Conservation (phyloP, 1,140 invertebrate genomes). For the Plutomurus gul region DNA sequence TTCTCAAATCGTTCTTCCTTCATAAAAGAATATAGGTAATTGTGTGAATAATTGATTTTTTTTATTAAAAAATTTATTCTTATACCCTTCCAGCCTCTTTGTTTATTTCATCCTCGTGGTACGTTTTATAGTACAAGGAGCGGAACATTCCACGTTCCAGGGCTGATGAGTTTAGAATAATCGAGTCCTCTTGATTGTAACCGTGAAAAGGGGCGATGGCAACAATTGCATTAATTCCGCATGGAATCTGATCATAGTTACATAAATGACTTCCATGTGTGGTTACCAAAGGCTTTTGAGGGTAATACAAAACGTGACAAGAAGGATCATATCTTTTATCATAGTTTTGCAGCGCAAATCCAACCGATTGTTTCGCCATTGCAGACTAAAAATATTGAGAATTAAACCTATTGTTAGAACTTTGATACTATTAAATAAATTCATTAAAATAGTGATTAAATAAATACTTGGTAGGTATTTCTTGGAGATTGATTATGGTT, state of each 20-base stretch:
- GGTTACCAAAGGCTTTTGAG: conserved; percentile 96
- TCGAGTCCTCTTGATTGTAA: conserved; percentile 99
- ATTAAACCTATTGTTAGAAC: not conserved
- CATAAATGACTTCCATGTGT: conserved; percentile 96
- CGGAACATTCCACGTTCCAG: conserved; percentile 98
- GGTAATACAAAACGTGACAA: conserved; percentile 96
- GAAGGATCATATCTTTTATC: conserved; percentile 98
- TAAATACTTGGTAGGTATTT: conserved; percentile 84
- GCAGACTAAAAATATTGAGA: conserved; percentile 71
- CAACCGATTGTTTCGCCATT: conserved; percentile 99
- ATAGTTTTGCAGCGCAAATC: conserved; percentile 98
- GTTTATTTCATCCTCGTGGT: conserved; percentile 87
- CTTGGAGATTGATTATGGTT: conserved; percentile 99
- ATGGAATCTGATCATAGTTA: conserved; percentile 89
- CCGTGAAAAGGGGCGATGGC: conserved; percentile 98
- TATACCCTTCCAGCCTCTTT: not conserved
- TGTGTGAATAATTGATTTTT: not conserved
- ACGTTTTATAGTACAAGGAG: conserved; percentile 96
- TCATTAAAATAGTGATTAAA: conserved; percentile 22
- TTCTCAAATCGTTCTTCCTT: not conserved
- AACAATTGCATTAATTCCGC: conserved; percentile 96
- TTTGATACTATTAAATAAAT: not conserved
- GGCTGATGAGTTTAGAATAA: conserved; percentile 95
- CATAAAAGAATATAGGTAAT: not conserved
- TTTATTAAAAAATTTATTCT: not conserved